Evolutionary conservation across 2,113 vertebrate species (phyloP).

Genomic region (Microtus richardsoni): DNA sequence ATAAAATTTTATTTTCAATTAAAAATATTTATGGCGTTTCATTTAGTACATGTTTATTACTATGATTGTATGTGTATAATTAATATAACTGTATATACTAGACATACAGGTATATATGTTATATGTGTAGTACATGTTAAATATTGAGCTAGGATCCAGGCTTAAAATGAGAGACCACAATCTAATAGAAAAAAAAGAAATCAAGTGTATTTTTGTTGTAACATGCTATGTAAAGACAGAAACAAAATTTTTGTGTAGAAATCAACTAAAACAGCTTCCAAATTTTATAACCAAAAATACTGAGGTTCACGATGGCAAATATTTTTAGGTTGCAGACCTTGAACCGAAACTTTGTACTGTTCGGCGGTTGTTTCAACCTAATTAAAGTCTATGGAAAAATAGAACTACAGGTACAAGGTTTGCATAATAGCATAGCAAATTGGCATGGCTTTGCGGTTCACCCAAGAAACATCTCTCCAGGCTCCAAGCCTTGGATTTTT

Average conservation of each 20-base stretch:
- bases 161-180: conserved; percentile 19
- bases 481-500: not conserved
- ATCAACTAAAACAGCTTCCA: not conserved
- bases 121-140: not conserved
- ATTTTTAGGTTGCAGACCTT: not conserved
- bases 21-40: not conserved
- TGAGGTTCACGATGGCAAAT: not conserved
- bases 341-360: not conserved
- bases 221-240: not conserved
- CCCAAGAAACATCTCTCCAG: not conserved
- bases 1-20: conserved; percentile 44
- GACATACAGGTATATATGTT: not conserved
- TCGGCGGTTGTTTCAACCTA: not conserved
- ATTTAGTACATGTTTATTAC: not conserved
- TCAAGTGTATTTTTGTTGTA: not conserved
- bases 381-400: not conserved
- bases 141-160: not conserved
- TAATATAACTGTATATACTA: not conserved
- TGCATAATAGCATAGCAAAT: not conserved
- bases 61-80: not conserved
- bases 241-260: not conserved
- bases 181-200: not conserved
- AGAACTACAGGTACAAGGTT: conserved; percentile 7
- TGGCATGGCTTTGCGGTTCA: conserved; percentile 6
- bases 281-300: conserved; percentile 30